A percentile compares a stretch with the other conserved stretches of the same genome.
These are phyloP conservation scores for Myzus persicae DNA, from an alignment of 1,140 invertebrate species.

Conservation along the genomic window DNA sequence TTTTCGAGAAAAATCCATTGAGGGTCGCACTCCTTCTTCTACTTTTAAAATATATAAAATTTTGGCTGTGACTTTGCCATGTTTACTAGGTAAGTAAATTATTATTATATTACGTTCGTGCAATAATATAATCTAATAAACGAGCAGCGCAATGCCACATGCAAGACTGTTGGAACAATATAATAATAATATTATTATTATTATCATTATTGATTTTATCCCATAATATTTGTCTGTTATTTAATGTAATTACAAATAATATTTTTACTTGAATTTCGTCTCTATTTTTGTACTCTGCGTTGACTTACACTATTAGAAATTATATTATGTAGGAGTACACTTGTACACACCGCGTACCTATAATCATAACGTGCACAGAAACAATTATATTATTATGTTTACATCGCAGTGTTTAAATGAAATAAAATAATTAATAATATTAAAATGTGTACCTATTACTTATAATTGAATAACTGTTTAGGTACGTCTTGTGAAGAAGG, in stretches of 20 bases:
- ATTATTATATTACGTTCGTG: neutral
- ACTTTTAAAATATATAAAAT: neutral
- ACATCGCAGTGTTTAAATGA: neutral
- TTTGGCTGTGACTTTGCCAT: neutral
- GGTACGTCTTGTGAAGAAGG: too few species aligned
- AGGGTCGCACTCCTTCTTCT: neutral
- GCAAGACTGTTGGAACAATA: neutral
- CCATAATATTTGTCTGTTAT: neutral
- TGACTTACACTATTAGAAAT: neutral
- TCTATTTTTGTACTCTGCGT: neutral
- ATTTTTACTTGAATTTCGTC: neutral
- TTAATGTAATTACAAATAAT: neutral
- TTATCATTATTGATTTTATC: neutral
- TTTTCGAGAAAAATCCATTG: neutral
- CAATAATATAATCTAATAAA: slow-evolving; percentile 19
- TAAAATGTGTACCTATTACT: too few species aligned
- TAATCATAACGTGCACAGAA: neutral
- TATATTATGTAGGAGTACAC: neutral
- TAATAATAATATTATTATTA: neutral
- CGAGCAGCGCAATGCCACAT: neutral
- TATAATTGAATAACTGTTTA: too few species aligned
- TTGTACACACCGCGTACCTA: neutral
- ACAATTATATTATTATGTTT: neutral
- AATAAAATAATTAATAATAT: neutral
- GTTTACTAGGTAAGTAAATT: neutral